Percentiles rank a stretch among this genome's conserved stretches.
Evolutionary conservation across 37 sponge, comb jelly and placozoan genomes (phyloP).

Genomic region (Hexactinellida sp.): DNA sequence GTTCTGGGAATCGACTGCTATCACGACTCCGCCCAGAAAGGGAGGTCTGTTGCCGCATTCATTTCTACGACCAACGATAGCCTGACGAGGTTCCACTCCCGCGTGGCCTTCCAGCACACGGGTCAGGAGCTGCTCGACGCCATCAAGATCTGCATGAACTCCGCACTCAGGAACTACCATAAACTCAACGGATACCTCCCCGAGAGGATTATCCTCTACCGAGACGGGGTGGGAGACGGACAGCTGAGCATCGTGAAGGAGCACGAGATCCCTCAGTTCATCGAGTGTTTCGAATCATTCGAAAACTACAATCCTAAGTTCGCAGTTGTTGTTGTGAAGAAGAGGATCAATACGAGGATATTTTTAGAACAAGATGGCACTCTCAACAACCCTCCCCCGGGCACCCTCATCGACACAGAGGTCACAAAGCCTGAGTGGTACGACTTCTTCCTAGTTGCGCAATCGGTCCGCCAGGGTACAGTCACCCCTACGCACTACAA

Average conservation of each 20-base stretch:
- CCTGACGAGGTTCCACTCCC: constrained; percentile 72
- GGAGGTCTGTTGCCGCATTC: constrained; percentile 74
- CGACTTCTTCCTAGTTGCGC: constrained; percentile 95
- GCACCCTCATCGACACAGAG: constrained; percentile 74
- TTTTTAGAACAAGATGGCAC: constrained; percentile 24
- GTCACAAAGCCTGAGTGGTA: constrained; percentile 79
- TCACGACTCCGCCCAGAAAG: constrained; percentile 69
- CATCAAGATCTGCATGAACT: constrained; percentile 50
- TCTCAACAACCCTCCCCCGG: constrained; percentile 69
- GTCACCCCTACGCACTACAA: constrained; percentile 93
- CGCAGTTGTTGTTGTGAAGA: constrained; percentile 81
- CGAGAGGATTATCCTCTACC: constrained; percentile 76
- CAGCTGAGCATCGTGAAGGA: constrained; percentile 55
- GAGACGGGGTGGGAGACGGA: constrained; percentile 97
- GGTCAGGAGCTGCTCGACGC: constrained; percentile 79
- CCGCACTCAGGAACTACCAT: constrained; percentile 51
- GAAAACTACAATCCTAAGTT: constrained; percentile 60
- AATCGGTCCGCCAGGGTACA: constrained; percentile 86
- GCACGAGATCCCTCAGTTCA: constrained; percentile 60
- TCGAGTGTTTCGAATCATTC: constrained; percentile 27
- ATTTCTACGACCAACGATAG: constrained; percentile 72
- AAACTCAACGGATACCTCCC: constrained; percentile 57
- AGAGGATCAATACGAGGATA: constrained; percentile 73
- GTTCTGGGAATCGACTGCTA: constrained; percentile 89
- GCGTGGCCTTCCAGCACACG: constrained; percentile 66